Evolutionary conservation across 2,797 vertebrate species (phyloP), one percentile per base, ranked within the genome.

Genomic region (Sciaenops ocellatus): DNA sequence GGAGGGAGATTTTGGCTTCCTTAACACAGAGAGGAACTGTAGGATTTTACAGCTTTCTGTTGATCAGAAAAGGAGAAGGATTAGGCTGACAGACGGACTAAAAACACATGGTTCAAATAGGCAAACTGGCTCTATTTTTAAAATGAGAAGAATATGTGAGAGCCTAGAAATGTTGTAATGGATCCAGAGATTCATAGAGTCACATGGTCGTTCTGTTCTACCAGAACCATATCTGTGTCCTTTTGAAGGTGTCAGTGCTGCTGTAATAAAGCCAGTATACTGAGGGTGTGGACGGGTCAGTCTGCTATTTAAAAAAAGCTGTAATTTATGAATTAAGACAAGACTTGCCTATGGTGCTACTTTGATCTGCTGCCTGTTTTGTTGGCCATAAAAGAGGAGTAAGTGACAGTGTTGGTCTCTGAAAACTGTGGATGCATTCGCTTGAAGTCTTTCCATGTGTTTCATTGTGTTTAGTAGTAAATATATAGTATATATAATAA

Each of bases 21-120:
- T 66, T n/a, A 67, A 42, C 65, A 62, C 26, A 56, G 51, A 5
- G 0, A 74, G 15, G 17, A 59, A 22, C n/a, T 17, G 9, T 5
- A 48, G 62, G 52, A 61, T 78, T 72, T 73, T 17, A 63, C 17
- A 66, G 73, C 57, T 71, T 68, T 78, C 51, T 65, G 73, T 44
- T 55, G n/a, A 61, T 72, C 42, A 28, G 70, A 60, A 55, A 30
- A 59, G 52, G 38, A 62, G 38, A 22, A 76, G 44, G 65, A 81
- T 79, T 76, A 69, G 1, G 41, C 50, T 57, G 64, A 66, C 28
- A 70, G 41, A 79, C 5, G 6, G 50, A 73, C 16, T 71, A 5
- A 70, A 76, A 48, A 55, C 30, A 57, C 26, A 74, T 34, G 26
- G 20, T 78, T 79, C 6, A 51, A 62, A 65, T 24, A 28, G 44